Evolutionary conservation across 2,888 invertebrate species (phyloP).

Genomic region (Eupithecia subumbrata): DNA sequence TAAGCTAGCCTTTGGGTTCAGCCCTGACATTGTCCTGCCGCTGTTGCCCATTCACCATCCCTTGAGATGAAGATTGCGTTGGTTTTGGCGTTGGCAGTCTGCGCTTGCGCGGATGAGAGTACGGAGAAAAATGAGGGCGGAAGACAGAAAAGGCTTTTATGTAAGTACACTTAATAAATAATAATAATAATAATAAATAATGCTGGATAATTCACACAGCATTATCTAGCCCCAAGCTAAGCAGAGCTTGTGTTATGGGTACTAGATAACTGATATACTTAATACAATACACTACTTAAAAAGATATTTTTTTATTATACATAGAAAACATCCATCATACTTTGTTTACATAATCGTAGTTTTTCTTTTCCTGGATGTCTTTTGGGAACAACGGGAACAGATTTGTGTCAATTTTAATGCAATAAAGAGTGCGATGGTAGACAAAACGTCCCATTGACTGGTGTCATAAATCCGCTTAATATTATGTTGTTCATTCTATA

Average conservation of each 20-base stretch:
- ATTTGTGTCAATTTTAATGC: background rate
- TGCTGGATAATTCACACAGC: too few species aligned
- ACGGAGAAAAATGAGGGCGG: slow-evolving; percentile 39
- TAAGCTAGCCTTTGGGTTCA: slow-evolving; percentile 73
- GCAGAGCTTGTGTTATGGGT: too few species aligned
- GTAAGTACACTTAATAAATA: slow-evolving; percentile 69
- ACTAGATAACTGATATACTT: too few species aligned
- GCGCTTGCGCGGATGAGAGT: slow-evolving; percentile 38
- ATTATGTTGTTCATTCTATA: too few species aligned
- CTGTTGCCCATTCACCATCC: slow-evolving; percentile 54
- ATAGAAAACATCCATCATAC: too few species aligned
- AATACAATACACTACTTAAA: too few species aligned
- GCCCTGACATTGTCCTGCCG: slow-evolving; percentile 79
- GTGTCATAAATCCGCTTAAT: too few species aligned
- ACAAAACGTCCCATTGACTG: too few species aligned
- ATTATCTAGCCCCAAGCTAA: too few species aligned
- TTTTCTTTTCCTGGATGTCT: background rate
- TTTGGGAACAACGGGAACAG: background rate
- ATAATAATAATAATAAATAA: too few species aligned
- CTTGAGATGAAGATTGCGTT: slow-evolving; percentile 53
- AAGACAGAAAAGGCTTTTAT: slow-evolving; percentile 66
- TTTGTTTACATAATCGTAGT: background rate
- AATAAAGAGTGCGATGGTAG: too few species aligned
- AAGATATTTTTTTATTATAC: too few species aligned
- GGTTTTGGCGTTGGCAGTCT: slow-evolving; percentile 51